Evolutionary conservation across 2,888 invertebrate species (phyloP).

Genomic region (Zelleria hepariella): DNA sequence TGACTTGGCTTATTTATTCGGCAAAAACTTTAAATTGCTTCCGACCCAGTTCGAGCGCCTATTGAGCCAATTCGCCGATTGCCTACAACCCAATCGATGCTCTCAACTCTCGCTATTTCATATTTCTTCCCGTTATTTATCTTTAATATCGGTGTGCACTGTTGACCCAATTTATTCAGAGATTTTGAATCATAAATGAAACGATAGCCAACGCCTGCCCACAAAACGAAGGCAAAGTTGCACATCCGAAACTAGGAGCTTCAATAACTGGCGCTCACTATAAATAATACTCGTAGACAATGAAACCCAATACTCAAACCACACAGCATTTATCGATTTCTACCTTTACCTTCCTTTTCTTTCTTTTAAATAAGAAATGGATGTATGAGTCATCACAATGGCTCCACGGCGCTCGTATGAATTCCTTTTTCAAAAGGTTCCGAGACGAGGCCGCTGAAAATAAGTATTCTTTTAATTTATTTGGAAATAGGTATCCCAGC

Average conservation of each 20-base stretch:
- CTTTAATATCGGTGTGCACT: conserved; percentile 21
- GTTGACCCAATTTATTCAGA: neutral
- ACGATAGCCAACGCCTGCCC: neutral
- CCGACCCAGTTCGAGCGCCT: conserved; percentile 54
- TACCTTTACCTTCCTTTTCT: neutral
- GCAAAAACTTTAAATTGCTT: conserved; percentile 68
- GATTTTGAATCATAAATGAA: neutral
- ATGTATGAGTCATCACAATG: conserved; percentile 3
- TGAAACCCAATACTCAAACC: neutral
- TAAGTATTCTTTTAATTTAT: conserved; percentile 25
- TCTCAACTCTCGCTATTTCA: conserved; percentile 35
- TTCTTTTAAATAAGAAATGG: neutral
- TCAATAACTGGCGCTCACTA: neutral
- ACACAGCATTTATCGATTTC: neutral
- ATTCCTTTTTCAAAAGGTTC: conserved; percentile 10
- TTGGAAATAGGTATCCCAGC: conserved; percentile 19
- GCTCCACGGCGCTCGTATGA: conserved; percentile 7
- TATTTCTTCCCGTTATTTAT: conserved; percentile 19
- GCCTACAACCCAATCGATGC: conserved; percentile 31
- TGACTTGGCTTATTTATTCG: conserved; percentile 60
- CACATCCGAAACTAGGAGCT: neutral
- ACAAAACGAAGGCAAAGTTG: neutral
- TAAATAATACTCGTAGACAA: neutral
- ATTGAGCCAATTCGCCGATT: conserved; percentile 57
- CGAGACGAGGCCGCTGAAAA: conserved; percentile 13